These are phyloP conservation scores for Bombus fervidus DNA, from an alignment of 1,140 invertebrate species.

Conservation along the genomic window DNA sequence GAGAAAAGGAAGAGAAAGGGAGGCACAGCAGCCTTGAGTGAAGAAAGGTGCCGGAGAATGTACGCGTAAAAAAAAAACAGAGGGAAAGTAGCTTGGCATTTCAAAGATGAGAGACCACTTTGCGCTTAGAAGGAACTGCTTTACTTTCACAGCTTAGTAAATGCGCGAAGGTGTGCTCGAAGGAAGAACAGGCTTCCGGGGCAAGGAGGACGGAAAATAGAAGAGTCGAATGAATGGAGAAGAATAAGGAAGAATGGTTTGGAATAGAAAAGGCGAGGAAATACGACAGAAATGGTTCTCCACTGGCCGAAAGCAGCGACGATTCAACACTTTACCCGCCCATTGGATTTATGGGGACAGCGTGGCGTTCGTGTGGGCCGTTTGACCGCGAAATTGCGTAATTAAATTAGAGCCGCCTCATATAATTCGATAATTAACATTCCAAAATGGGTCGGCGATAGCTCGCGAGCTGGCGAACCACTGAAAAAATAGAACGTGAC, in stretches of 20 bases:
- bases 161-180: conserved; percentile 39
- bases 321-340: conserved; percentile 19
- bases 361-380: background rate
- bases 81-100: conserved; percentile 53
- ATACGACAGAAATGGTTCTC: background rate
- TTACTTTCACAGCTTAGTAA: conserved; percentile 57
- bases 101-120: conserved; percentile 66
- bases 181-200: conserved; percentile 36
- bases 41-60: conserved; percentile 30
- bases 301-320: conserved; percentile 12
- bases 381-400: conserved; percentile 53
- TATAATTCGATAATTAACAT: conserved; percentile 58
- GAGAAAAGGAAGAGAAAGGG: background rate
- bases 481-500: background rate
- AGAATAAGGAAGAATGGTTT: background rate
- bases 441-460: background rate
- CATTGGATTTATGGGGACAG: conserved; percentile 3
- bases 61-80: conserved; percentile 27
- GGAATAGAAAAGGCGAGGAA: background rate
- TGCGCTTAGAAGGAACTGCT: conserved; percentile 57
- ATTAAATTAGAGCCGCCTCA: conserved; percentile 64
- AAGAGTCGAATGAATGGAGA: background rate
- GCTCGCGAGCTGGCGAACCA: background rate
- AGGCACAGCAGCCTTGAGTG: background rate
- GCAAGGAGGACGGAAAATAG: background rate